A percentile compares a stretch with the other conserved stretches of the same genome.
Conservation (phyloP, 2,888 invertebrate genomes). For the Taphrorychus bicolor region DNA sequence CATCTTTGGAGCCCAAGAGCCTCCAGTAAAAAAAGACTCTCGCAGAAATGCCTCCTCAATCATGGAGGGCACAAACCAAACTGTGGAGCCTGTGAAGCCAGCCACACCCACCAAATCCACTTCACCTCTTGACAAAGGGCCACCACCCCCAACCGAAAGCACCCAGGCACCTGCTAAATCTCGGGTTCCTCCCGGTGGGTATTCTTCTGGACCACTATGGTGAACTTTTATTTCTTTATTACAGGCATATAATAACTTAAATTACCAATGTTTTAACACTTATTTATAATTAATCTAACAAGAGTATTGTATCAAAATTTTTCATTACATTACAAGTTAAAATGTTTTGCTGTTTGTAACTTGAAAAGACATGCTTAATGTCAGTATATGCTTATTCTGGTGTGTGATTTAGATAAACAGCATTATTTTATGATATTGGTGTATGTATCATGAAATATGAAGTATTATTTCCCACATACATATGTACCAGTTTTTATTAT, state of each 20-base stretch:
- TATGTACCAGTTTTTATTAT: no score
- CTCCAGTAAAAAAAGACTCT: constrained; percentile 44
- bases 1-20: constrained; percentile 53
- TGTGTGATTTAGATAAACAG: no score
- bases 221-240: constrained; percentile 39
- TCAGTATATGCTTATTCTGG: no score
- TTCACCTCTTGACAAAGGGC: constrained; percentile 10
- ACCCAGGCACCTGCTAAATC: constrained; percentile 31
- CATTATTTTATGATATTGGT: no score
- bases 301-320: background rate
- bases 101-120: constrained; percentile 41
- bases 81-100: constrained; percentile 2
- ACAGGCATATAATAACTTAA: background rate
- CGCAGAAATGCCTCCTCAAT: constrained; percentile 53
- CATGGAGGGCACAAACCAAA: constrained; percentile 48
- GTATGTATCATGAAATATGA: no score
- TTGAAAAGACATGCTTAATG: background rate
- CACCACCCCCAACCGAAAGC: constrained; percentile 19
- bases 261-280: background rate
- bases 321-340: background rate
- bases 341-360: background rate
- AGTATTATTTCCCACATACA: no score
- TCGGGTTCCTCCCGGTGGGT: constrained; percentile 52
- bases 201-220: constrained; percentile 51
- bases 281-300: background rate